Evolutionary conservation across 2,113 vertebrate genomes (phyloP).

Genomic region (Spea multiplicata): DNA sequence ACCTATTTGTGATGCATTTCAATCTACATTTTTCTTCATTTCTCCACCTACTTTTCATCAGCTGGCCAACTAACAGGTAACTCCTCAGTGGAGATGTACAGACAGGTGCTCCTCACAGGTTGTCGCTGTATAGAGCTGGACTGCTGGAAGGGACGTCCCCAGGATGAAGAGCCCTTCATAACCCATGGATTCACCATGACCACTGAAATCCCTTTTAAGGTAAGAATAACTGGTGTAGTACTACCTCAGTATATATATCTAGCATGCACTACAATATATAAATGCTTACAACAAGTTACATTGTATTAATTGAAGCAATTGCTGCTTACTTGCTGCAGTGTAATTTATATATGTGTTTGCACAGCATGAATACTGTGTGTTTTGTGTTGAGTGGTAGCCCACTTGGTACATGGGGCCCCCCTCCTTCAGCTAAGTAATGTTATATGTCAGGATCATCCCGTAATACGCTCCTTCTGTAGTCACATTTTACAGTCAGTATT

Average conservation of each 20-base stretch:
- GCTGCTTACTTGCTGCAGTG: too few relatives aligned
- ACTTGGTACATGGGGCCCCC: too few relatives aligned
- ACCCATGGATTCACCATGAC: conserved; percentile 94
- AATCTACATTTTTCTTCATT: background rate
- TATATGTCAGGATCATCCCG: too few relatives aligned
- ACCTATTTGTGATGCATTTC: background rate
- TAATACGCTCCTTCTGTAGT: too few relatives aligned
- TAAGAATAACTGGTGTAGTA: conserved; percentile 30
- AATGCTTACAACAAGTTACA: too few relatives aligned
- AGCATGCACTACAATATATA: too few relatives aligned
- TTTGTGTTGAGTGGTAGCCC: too few relatives aligned
- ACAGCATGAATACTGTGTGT: too few relatives aligned
- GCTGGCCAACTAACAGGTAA: conserved; percentile 84
- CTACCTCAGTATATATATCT: background rate
- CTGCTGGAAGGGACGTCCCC: conserved; percentile 84
- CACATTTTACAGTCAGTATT: too few relatives aligned
- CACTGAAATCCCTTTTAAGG: conserved; percentile 85
- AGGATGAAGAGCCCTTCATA: conserved; percentile 86
- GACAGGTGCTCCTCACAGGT: conserved; percentile 83
- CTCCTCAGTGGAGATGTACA: conserved; percentile 89
- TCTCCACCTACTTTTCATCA: conserved; percentile 39
- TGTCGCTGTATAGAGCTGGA: conserved; percentile 89
- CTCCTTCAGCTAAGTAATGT: too few relatives aligned
- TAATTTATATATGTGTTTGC: too few relatives aligned
- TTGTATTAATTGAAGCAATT: too few relatives aligned